A percentile compares a stretch with the other conserved stretches of the same genome.
Evolutionary conservation across 53 echinoderm and acorn worm species (phyloP).

Genomic region (Echinarachnius parma): DNA sequence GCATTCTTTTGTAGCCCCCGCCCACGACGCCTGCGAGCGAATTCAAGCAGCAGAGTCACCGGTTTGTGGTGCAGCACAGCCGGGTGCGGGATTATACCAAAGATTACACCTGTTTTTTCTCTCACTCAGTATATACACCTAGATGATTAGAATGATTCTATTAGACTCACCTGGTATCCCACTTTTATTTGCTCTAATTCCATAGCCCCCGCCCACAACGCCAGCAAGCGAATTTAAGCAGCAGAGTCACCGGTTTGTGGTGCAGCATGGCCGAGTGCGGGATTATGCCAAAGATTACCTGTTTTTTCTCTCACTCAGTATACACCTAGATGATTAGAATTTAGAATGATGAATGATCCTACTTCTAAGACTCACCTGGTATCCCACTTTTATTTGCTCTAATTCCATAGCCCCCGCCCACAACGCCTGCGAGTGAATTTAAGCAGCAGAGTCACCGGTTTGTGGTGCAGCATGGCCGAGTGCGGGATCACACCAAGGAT

Average conservation of each 20-base stretch:
- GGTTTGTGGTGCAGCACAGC: constrained; percentile 83
- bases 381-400: no score
- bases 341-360: no score
- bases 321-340: no score
- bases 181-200: no score
- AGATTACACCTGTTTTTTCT: constrained; percentile 72
- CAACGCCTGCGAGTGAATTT: constrained; percentile 98
- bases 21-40: constrained; percentile 99
- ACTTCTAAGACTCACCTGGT: no score
- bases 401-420: constrained; percentile 76
- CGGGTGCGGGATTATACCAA: constrained; percentile 68
- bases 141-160: no score
- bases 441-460: constrained; percentile 83
- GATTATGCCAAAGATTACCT: constrained; percentile 80
- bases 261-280: constrained; percentile 71
- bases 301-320: no score
- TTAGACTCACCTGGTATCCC: no score
- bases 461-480: constrained; percentile 73
- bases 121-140: no score
- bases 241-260: constrained; percentile 71
- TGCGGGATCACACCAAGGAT: constrained; percentile 77
- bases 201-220: constrained; percentile 94
- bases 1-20: constrained; percentile 62
- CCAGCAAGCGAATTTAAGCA: constrained; percentile 97
- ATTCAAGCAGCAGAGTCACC: constrained; percentile 82